Evolutionary conservation across 2,113 vertebrate species (phyloP), one percentile per base, ranked within the genome.

Genomic region (Sapajus apella): DNA sequence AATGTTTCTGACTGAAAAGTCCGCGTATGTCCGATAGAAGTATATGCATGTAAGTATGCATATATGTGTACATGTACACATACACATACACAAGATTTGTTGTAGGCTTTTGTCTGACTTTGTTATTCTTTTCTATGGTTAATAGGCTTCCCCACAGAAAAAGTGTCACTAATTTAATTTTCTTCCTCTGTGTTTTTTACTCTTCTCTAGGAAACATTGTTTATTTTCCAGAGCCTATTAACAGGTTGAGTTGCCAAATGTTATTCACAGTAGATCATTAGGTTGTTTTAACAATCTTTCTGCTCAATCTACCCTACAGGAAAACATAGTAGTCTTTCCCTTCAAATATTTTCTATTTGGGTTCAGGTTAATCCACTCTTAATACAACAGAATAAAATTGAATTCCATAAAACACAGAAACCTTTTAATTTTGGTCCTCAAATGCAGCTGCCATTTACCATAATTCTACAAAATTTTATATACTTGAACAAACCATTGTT

Each of bases 101-200:
- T 90, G 50, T 89, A 77, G 70, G 82, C n/a, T 92, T 43, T 94
- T 91, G 23, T 50, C 64, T 87, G 23, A 91, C 43, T 79, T 90
- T 88, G 37, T 93, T 91, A 95, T 93, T 98, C 86, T 94, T 93
- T 86, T 90, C 68, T 50, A 92, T 21, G 55, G 43, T 87, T 92
- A 93, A 97, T 47, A 87, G 14, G 50, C 35, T 76, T 45, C 55
- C 50, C 52, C 43, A 47, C 1, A 93, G 47, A 95, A 95, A 96
- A 12, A 81, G 23, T n/a, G 83, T 27, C 13, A 87, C 3, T 9
- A 97, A 96, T 88, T 77, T 95, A 98, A 96, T 97, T 97, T 56
- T 96, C 52, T 91, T 87, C 95, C 96, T 97, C 89, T 96, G 73
- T 43, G 21, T 97, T 97, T 97, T 92, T 90, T 10, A 87, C 16